Base-by-base conservation (phyloP, 2,113 vertebrate species). In the Panthera leo region DNA sequence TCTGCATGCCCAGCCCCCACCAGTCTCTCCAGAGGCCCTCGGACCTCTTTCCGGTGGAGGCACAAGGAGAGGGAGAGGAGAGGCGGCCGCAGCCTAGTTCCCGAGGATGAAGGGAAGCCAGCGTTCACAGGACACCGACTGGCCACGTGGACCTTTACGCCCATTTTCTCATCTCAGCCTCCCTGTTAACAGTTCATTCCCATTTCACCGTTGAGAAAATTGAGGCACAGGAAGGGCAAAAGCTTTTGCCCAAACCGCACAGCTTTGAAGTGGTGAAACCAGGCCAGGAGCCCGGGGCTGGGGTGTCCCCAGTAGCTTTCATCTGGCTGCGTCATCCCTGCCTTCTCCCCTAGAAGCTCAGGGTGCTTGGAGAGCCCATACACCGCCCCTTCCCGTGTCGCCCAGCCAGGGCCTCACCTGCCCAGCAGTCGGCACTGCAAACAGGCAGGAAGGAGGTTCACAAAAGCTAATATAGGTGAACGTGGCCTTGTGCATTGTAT, bases 401-500 rank as follows among this genome's bases (percentile, higher is more conserved):
- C 11, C 18, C 2, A 0, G 29, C 36, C 42, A 13, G 1, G n/a
- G 51, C 45, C 83, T 83, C 31, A 61, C 36, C 27, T 16, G 5
- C 84, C 89, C 83, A 48, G 63, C 92, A 79, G 27, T 94, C 79
- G 0, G 13, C 27, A 0, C 87, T 82, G 83, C 1, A n/a, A 34
- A 87, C 93, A 95, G 94, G 36, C 2, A 48, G 55, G 65, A 61
- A 85, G 80, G 39, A n/a, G 15, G 25, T 31, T 45, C 67, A 5
- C 96, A 80, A 91, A 88, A 87, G 90, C 94, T 96, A 86, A 95
- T 19, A 96, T 11, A 89, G 97, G 58, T 53, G 68, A 95, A 93
- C 2, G 0, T n/a, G 94, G 94, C 65, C 42, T 0, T n/a, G 84
- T 76, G 89, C 82, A 53, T 89, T 97, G 97, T 86, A 97, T 98